Percentiles rank a stretch among this genome's conserved stretches.
Evolutionary conservation across 2,797 vertebrate genomes (phyloP).

Genomic region (Acanthurus tractus): DNA sequence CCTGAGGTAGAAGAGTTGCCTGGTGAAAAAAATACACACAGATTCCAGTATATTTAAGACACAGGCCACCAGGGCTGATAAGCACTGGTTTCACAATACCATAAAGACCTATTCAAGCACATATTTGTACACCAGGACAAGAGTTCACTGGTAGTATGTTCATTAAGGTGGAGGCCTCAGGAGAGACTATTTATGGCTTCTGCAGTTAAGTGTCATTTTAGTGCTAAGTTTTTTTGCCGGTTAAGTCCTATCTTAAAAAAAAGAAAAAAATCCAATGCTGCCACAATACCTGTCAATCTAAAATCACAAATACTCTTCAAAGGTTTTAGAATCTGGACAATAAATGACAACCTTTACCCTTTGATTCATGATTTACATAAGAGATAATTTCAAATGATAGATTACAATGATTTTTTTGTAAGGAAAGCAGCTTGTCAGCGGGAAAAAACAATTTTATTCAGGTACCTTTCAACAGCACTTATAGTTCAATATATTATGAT

Average conservation of each 20-base stretch:
- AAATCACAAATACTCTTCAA: neutral
- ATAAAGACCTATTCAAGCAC: conserved; percentile 26
- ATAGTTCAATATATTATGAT: too few relatives aligned
- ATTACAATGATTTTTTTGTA: neutral
- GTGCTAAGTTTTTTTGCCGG: neutral
- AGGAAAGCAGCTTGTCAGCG: neutral
- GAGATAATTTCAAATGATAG: neutral
- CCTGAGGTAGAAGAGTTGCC: conserved; percentile 50
- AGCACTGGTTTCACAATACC: conserved; percentile 43
- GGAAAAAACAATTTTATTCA: neutral
- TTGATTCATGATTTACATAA: neutral
- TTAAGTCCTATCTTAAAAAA: conserved; percentile 8
- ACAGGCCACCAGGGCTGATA: conserved; percentile 63
- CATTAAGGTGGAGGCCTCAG: conserved; percentile 5
- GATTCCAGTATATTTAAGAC: conserved; percentile 53
- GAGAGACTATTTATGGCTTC: conserved; percentile 1
- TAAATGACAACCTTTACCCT: neutral
- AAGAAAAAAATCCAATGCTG: neutral
- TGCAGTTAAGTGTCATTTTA: too few relatives aligned
- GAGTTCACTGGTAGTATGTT: conserved; percentile 4
- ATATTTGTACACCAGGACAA: neutral
- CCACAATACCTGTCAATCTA: neutral
- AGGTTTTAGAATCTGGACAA: neutral
- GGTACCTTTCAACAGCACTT: neutral
- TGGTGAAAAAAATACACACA: conserved; percentile 55